phyloP scores from a whole-genome alignment of 2,888 invertebrate species.

The Eurytoma adleriae region DNA sequence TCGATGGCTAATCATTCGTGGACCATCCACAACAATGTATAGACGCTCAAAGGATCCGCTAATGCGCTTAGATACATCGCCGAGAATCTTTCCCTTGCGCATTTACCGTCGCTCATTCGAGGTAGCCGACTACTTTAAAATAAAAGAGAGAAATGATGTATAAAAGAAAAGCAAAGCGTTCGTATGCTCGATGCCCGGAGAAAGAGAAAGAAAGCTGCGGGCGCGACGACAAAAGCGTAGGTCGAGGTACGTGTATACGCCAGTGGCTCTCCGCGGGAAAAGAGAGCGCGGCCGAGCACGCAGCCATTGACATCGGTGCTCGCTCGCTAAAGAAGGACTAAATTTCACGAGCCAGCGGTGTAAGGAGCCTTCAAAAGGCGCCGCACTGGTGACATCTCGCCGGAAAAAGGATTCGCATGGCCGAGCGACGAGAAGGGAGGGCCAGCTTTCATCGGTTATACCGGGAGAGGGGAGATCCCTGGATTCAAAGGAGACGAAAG shows the following conservation, averaged over 20 bases:
- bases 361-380: conserved; percentile 73
- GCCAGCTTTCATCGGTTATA: conserved; percentile 24
- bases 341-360: conserved; percentile 75
- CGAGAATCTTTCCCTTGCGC: too few species aligned
- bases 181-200: neutral
- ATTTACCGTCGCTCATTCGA: too few species aligned
- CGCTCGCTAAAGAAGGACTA: conserved; percentile 70
- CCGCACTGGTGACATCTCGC: conserved; percentile 62
- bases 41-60: too few species aligned
- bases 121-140: conserved; percentile 8
- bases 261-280: conserved; percentile 7
- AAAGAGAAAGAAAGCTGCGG: conserved; percentile 16
- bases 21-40: too few species aligned
- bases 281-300: neutral
- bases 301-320: conserved; percentile 72
- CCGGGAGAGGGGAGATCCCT: conserved; percentile 47
- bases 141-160: neutral
- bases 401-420: conserved; percentile 69
- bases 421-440: conserved; percentile 33
- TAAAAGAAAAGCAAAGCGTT: conserved; percentile 7
- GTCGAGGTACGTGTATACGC: conserved; percentile 3
- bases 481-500: conserved; percentile 48
- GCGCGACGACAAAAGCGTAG: conserved; percentile 15
- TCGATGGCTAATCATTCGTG: too few species aligned
- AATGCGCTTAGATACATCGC: too few species aligned